Conservation (phyloP, 1,140 invertebrate species). For the Contarinia nasturtii region DNA sequence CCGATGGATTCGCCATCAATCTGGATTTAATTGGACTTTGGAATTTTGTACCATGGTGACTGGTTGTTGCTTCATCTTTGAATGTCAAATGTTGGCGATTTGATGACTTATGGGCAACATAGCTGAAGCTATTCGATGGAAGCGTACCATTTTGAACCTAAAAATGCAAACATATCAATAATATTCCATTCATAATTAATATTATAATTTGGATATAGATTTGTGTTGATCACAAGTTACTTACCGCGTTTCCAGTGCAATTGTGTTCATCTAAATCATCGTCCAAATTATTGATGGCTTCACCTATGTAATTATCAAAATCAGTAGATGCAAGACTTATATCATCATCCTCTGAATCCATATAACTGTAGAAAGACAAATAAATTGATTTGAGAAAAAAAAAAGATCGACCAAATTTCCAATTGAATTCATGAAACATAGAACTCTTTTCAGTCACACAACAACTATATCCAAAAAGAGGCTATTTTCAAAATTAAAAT, state of each 20-base stretch:
- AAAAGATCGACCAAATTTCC: too few relatives aligned
- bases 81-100: slow-evolving; percentile 14
- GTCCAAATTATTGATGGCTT: slow-evolving; percentile 32
- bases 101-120: slow-evolving; percentile 23
- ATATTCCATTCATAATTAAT: too few relatives aligned
- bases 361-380: slow-evolving; percentile 20
- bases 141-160: slow-evolving; percentile 19
- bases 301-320: slow-evolving; percentile 53
- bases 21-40: slow-evolving; percentile 32
- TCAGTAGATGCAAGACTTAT: slow-evolving; percentile 25
- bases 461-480: too few relatives aligned
- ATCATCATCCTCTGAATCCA: slow-evolving; percentile 18
- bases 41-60: slow-evolving; percentile 5
- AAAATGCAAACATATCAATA: too few relatives aligned
- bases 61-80: slow-evolving; percentile 8
- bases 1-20: slow-evolving; percentile 26
- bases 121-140: slow-evolving; percentile 33
- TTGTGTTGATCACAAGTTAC: not conserved
- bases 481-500: too few relatives aligned
- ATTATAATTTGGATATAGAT: too few relatives aligned
- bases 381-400: too few relatives aligned
- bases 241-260: not conserved
- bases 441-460: too few relatives aligned
- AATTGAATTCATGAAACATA: too few relatives aligned
- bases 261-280: slow-evolving; percentile 13